Evolutionary conservation across 2,888 invertebrate species (phyloP), one percentile per base, ranked within the genome.

Genomic region (Drosophila niveifrons): DNA sequence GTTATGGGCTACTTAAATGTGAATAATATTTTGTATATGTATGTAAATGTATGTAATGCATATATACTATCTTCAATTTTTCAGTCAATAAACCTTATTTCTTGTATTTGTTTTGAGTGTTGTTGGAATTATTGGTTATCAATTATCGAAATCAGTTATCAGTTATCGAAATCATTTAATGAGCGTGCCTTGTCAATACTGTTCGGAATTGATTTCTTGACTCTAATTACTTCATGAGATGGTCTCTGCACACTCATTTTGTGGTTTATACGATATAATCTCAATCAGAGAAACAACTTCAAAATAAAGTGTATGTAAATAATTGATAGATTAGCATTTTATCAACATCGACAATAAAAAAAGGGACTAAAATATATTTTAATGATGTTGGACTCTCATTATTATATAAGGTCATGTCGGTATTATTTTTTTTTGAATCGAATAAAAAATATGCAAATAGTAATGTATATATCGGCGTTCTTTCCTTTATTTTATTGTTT

Each of bases 71-170:
- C 59, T 67, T 17, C 28, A 41, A 43, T 63, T 65, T 70, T 78
- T 84, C 84, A 84, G 84, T 84, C 84, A 78, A 86, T 79, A 67
- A 64, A 70, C 31, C 48, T 71, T 75, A 46, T 59, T 56, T 59
- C 72, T 74, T 75, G 70, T 11, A 52, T 78, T 13, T 66, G 43
- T 65, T 18, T 18, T 57, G 53, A 57, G 50, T 51, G 3, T 39
- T 51, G 3, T 39, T 55, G 41, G 53, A 46, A 68, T 28, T 59
- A 36, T 36, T n/a, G 51, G 53, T 57, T 34, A n/a, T n/a, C n/a
- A n/a, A n/a, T n/a, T n/a, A 18, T 53, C 55, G 8, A 17, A 36
- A n/a, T n/a, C n/a, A n/a, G 52, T 57, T 34, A n/a, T n/a, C n/a
- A n/a, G n/a, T n/a, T n/a, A 18, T 55, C 56, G 9, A 18, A 36